A percentile compares a stretch with the other conserved stretches of the same genome.
Conservation (phyloP, 2,113 vertebrate genomes). For the Phaethon lepturus region DNA sequence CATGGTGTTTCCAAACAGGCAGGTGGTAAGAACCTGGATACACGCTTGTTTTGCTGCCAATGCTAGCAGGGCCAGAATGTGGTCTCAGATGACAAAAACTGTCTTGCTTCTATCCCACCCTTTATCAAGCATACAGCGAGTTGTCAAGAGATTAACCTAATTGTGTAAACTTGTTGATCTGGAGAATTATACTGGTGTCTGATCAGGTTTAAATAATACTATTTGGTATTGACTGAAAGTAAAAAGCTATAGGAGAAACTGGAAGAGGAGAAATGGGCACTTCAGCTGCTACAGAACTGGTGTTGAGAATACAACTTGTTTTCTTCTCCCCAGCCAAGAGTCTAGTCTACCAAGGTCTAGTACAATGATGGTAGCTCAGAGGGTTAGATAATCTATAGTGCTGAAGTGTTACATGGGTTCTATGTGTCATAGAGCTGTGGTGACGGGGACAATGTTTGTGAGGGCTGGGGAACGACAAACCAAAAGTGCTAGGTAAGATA, state of each 20-base stretch:
- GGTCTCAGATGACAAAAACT: neutral
- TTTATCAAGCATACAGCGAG: neutral
- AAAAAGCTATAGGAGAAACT: neutral
- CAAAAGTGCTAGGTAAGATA: neutral
- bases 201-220: neutral
- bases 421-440: neutral
- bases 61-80: neutral
- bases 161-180: neutral
- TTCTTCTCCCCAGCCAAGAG: neutral
- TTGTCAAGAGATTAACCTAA: neutral
- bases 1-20: fast-evolving
- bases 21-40: neutral
- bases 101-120: neutral
- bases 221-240: neutral
- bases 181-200: neutral
- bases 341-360: neutral
- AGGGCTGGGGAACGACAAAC: neutral
- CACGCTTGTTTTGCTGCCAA: neutral
- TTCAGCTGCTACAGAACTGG: neutral
- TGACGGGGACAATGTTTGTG: neutral
- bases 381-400: neutral
- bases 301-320: neutral
- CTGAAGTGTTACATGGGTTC: neutral
- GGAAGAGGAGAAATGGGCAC: neutral
- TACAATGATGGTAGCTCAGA: neutral